Evolutionary conservation across 2,797 vertebrate genomes (phyloP).

Genomic region (Molothrus ater): DNA sequence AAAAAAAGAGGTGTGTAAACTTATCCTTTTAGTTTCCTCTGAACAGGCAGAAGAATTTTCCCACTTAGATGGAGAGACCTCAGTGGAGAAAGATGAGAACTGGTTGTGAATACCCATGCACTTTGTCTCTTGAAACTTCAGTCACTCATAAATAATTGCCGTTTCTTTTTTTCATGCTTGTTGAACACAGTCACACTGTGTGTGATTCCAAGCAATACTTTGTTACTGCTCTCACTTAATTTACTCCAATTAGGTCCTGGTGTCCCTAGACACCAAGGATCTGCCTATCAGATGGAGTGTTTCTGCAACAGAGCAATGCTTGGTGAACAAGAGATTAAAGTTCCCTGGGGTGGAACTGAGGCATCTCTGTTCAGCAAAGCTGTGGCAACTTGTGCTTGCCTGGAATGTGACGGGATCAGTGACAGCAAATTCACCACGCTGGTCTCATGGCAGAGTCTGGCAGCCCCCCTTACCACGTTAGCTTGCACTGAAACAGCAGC

Average conservation of each 20-base stretch:
- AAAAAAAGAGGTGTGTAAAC: neutral
- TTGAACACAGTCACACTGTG: neutral
- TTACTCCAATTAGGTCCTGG: neutral
- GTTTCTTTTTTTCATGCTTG: neutral
- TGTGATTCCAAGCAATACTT: neutral
- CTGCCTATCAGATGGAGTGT: neutral
- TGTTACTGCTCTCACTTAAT: slow-evolving; percentile 7
- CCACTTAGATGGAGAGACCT: neutral
- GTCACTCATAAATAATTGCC: neutral
- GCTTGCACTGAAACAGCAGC: neutral
- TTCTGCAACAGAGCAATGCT: neutral
- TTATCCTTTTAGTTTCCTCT: neutral
- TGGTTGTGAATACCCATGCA: neutral
- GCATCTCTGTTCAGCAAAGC: neutral
- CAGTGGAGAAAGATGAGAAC: neutral
- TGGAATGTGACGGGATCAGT: accelerated
- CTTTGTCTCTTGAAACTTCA: neutral
- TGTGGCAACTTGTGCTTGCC: neutral
- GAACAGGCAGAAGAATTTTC: neutral
- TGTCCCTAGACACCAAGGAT: neutral
- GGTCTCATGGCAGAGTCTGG: neutral
- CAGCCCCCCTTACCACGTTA: neutral
- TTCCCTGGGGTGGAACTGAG: neutral
- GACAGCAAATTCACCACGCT: neutral
- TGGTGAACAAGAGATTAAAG: neutral